Conservation (phyloP, 2,797 vertebrate genomes). For the Sparidentex hasta region DNA sequence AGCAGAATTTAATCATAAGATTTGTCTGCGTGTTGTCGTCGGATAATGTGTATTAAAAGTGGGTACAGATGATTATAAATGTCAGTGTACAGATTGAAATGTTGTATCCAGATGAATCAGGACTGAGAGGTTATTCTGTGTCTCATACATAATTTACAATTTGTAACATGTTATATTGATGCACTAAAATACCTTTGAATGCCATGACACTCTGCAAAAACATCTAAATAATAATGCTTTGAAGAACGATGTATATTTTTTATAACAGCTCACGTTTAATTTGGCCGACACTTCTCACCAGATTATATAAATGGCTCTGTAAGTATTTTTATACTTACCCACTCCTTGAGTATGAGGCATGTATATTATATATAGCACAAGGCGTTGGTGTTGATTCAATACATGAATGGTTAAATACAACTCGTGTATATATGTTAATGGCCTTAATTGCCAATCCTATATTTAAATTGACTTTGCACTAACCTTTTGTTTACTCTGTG, state of each 20-base stretch:
- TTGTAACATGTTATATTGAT: constrained; percentile 8
- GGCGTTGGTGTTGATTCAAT: neutral
- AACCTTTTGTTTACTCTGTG: constrained; percentile 18
- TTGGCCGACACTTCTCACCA: neutral
- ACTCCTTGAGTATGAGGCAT: neutral
- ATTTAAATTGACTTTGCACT: constrained; percentile 13
- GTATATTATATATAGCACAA: neutral
- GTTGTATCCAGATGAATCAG: neutral
- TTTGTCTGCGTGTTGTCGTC: neutral
- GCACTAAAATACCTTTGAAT: constrained; percentile 14
- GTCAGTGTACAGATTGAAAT: neutral
- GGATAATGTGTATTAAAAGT: neutral
- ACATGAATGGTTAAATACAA: neutral
- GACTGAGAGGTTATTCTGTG: neutral
- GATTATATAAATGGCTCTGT: constrained; percentile 15
- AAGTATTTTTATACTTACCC: constrained; percentile 8
- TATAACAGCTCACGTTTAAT: constrained; percentile 2
- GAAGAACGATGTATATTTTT: constrained; percentile 18
- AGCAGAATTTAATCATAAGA: constrained; percentile 6
- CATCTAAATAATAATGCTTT: neutral
- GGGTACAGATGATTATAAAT: neutral
- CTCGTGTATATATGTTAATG: constrained; percentile 28
- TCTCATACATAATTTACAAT: neutral
- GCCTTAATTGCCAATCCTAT: neutral
- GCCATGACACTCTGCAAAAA: neutral